Conservation (phyloP, 1,140 invertebrate species). For the Coenobita brevimanus region DNA sequence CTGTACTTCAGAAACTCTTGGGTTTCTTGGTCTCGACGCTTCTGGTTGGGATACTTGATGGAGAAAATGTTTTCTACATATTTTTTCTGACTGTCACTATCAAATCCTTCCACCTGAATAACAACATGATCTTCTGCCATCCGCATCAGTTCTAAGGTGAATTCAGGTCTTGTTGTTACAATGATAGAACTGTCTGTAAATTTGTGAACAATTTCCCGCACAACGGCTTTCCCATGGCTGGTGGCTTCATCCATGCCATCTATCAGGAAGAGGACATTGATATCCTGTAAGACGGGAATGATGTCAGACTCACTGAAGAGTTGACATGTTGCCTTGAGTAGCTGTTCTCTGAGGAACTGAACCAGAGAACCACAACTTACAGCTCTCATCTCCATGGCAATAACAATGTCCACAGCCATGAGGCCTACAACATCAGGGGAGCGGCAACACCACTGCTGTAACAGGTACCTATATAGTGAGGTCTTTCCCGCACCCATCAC, state of each 20-base stretch:
- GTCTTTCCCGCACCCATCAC: constrained; percentile 66
- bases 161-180: constrained; percentile 63
- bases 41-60: constrained; percentile 6
- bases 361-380: constrained; percentile 50
- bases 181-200: constrained; percentile 54
- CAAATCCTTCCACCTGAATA: constrained; percentile 57
- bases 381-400: constrained; percentile 51
- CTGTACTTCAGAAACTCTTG: constrained; percentile 39
- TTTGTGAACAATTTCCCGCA: constrained; percentile 60
- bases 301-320: constrained; percentile 56
- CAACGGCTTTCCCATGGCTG: constrained; percentile 21
- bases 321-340: constrained; percentile 42
- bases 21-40: neutral
- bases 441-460: constrained; percentile 57
- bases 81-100: constrained; percentile 20
- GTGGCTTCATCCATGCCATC: constrained; percentile 65
- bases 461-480: constrained; percentile 56
- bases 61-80: constrained; percentile 59
- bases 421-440: constrained; percentile 38
- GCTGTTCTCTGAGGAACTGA: constrained; percentile 60
- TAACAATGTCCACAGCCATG: constrained; percentile 44
- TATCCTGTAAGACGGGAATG: constrained; percentile 59
- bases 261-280: constrained; percentile 61
- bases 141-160: constrained; percentile 58
- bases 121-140: constrained; percentile 62